These are phyloP conservation scores for Ips typographus DNA, from an alignment of 1,140 invertebrate species.

Conservation along the genomic window DNA sequence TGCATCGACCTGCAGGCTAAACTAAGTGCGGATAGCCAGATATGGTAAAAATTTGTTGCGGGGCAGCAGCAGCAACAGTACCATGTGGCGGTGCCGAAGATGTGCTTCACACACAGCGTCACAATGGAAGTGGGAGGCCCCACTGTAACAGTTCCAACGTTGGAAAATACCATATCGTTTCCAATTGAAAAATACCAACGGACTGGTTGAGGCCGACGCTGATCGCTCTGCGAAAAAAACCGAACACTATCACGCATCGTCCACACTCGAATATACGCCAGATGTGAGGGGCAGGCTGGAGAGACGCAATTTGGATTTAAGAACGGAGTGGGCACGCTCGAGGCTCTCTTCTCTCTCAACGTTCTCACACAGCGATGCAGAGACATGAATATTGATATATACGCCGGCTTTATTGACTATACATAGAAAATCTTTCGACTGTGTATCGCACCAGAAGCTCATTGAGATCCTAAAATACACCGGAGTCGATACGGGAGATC, in stretches of 20 bases:
- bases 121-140: constrained; percentile 18
- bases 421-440: neutral
- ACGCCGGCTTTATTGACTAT: neutral
- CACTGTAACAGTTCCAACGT: constrained; percentile 15
- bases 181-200: no score
- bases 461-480: no score
- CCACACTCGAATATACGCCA: no score
- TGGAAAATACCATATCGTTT: neutral
- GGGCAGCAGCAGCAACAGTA: constrained; percentile 18
- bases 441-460: no score
- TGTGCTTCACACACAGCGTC: constrained; percentile 16
- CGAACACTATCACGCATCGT: neutral
- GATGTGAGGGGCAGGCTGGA: no score
- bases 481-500: no score
- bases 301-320: constrained; percentile 1
- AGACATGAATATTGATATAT: neutral
- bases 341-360: neutral
- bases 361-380: neutral
- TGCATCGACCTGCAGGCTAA: no score
- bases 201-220: no score
- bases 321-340: neutral
- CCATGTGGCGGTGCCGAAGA: constrained; percentile 21
- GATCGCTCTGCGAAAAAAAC: no score
- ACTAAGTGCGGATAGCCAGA: no score
- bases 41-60: constrained; percentile 7